Base-by-base conservation (phyloP, 2,888 invertebrate genomes). In the Cantharis lateralis region DNA sequence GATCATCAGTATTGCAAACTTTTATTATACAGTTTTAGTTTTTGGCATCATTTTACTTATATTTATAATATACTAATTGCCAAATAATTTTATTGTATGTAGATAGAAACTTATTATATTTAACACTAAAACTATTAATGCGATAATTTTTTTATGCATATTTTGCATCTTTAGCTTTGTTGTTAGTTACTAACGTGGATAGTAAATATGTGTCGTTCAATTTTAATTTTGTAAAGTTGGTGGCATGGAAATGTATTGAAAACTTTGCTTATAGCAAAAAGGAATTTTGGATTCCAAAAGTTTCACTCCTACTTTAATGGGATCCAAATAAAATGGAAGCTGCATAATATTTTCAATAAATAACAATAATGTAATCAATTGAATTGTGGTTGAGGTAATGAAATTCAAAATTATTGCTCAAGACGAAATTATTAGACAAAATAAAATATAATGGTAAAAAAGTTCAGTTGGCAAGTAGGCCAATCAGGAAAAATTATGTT, bases 171-270 rank as follows among this genome's bases (percentile, higher is more conserved):
- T 48, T 48, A 11, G 48, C 48, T 48, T 48, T 48, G n/a, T 48
- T n/a, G 48, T 48, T 48, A 48, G 48, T 48, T 48, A 48, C 48
- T 48, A 48, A 48, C 48, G 48, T 48, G 48, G 48, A 48, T 48
- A 48, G n/a, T 48, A 48, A 10, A 28, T 32, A 48, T 48, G 7
- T 48, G 48, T 48, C n/a, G n/a, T 48, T 32, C 66, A 63, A 62
- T 77, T 77, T 77, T 77, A 77, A 71, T 77, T 77, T 72, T 77
- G 48, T 77, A 71, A 77, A 77, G 68, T 71, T 68, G 72, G 32
- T 18, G 73, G 72, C 28, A 24, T 48, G 9, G 48, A 48, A 48
- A n/a, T n/a, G n/a, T 48, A 5, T 5, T n/a, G n/a, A 48, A 48
- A 48, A 7, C 48, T 48, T 48, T n/a, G n/a, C n/a, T 7, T 5